Evolutionary conservation across 1,140 invertebrate genomes (phyloP), one percentile per base, ranked within the genome.

Genomic region (Ptiloglossa arizonensis): DNA sequence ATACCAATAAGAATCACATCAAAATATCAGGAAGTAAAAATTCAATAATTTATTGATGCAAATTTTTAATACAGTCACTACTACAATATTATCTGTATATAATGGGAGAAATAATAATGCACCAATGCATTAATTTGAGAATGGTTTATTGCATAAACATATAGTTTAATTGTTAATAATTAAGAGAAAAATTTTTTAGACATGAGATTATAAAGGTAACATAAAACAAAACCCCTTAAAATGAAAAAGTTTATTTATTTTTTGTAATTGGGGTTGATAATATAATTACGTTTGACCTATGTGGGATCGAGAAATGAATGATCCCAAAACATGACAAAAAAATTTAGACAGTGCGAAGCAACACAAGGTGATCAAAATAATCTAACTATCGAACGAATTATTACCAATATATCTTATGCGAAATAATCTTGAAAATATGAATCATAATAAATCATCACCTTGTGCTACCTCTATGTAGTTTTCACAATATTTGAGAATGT

Each of bases 261-360:
- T 71, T 79, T 80, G 68, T 69, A 83, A 72, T 64, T 87, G 86
- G 87, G 87, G 78, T 74, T 50, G 24, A 74, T 79, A 74, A 48
- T 64, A 79, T 52, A 83, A 69, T 52, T 77, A 80, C 77, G 41
- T 63, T 68, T 57, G 56, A 67, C 87, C 87, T 90, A 89, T 77
- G 80, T 81, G 87, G 90, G 91, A 91, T 91, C 89, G 86, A 85
- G 87, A 90, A 91, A 92, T 92, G 82, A 92, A 73, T 78, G 90
- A 92, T 91, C 90, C 90, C 90, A 84, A 89, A 86, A 87, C 85
- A 67, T 86, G 78, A 89, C 72, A 87, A 89, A 89, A 91, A 88
- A 92, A 90, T 88, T 72, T 87, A 92, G 89, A 92, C 88, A 85
- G 82, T 76, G 79, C 87, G 90, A 91, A 89, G 88, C 90, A 92